phyloP scores from a whole-genome alignment of 2,888 invertebrate genomes.

The Eurytoma adleriae region DNA sequence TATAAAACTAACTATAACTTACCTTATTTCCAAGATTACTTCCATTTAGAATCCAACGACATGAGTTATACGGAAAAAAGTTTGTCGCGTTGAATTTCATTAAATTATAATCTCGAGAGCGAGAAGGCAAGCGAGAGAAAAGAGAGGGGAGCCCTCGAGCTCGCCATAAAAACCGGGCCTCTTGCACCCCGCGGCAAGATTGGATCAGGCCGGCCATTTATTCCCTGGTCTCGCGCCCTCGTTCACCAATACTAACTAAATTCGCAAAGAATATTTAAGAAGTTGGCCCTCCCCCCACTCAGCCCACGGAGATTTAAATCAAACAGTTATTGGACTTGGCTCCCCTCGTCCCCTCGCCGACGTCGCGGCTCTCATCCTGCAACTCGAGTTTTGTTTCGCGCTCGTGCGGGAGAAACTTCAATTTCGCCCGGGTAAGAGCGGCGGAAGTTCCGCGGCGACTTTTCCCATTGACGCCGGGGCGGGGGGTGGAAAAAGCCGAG shows the following conservation, averaged over 20 bases:
- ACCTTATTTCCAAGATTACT: neutral
- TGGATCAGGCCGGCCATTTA: conserved; percentile 31
- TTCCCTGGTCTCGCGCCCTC: conserved; percentile 5
- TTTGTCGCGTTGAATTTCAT: conserved; percentile 1
- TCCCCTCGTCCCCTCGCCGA: neutral
- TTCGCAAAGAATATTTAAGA: conserved; percentile 47
- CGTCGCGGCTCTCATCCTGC: conserved; percentile 8
- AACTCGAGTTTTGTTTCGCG: conserved; percentile 44
- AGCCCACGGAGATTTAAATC: conserved; percentile 43
- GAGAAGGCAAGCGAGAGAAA: neutral
- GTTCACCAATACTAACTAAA: conserved; percentile 30
- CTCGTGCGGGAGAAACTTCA: conserved; percentile 26
- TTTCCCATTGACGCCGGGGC: conserved; percentile 46
- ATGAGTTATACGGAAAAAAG: neutral
- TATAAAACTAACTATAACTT: neutral
- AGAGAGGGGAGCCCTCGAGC: neutral
- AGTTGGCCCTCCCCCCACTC: conserved; percentile 15
- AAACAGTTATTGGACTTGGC: conserved; percentile 49
- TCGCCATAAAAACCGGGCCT: neutral
- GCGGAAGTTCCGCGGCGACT: conserved; percentile 20
- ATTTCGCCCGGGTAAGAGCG: conserved; percentile 20
- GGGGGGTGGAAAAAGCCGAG: conserved; percentile 40
- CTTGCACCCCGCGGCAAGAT: neutral
- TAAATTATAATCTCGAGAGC: conserved; percentile 3
- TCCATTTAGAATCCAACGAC: neutral